Evolutionary conservation across 2,888 invertebrate species (phyloP).

Genomic region (Sussaba pulchella): DNA sequence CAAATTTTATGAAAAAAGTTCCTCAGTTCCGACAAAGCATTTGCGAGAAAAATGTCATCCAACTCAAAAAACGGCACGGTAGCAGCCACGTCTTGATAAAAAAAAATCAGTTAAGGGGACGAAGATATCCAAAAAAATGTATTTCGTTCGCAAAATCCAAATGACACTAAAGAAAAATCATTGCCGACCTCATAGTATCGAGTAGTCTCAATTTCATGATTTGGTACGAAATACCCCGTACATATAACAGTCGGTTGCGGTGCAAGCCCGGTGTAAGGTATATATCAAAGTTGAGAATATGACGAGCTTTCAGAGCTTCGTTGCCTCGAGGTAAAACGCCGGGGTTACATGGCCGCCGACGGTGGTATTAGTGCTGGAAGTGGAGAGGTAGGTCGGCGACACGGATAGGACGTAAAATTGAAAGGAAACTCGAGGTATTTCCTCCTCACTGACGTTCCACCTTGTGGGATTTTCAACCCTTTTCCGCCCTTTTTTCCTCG

Average conservation of each 20-base stretch:
- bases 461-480: conserved; percentile 44
- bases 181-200: too few relatives aligned
- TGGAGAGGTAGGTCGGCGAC: conserved; percentile 40
- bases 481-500: conserved; percentile 20
- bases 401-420: conserved; percentile 70
- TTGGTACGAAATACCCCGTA: too few relatives aligned
- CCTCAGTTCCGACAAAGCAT: too few relatives aligned
- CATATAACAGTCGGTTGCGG: conserved; percentile 23
- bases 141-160: too few relatives aligned
- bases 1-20: too few relatives aligned
- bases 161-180: too few relatives aligned
- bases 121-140: too few relatives aligned
- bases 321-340: conserved; percentile 43
- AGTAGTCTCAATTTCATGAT: too few relatives aligned
- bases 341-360: conserved; percentile 18
- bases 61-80: too few relatives aligned
- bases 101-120: too few relatives aligned
- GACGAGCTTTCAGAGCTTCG: conserved; percentile 46
- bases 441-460: conserved; percentile 37
- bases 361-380: conserved; percentile 39
- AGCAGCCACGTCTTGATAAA: too few relatives aligned
- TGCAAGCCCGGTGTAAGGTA: conserved; percentile 18
- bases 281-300: conserved; percentile 7
- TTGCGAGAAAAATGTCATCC: too few relatives aligned
- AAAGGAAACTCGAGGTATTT: conserved; percentile 69